A percentile compares a stretch with the other conserved stretches of the same genome.
Conservation (phyloP, 2,113 vertebrate genomes). For the Rallus limicola region DNA sequence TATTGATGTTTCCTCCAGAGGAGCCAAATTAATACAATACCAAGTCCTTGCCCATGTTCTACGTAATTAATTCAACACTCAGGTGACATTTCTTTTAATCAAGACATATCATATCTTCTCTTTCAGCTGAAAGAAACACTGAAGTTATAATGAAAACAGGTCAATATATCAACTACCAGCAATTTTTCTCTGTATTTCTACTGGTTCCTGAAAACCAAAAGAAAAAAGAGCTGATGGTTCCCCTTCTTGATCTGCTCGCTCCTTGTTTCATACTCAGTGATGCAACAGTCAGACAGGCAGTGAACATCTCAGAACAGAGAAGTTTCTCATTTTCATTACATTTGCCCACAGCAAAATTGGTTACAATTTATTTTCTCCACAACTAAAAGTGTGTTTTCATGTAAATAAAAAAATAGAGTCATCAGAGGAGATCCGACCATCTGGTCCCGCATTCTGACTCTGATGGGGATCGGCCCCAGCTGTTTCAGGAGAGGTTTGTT, state of each 20-base stretch:
- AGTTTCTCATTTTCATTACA: neutral
- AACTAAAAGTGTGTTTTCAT: neutral
- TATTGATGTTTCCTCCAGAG: neutral
- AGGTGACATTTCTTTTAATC: constrained; percentile 64
- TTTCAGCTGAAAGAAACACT: constrained; percentile 51
- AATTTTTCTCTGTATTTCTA: neutral
- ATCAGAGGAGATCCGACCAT: neutral
- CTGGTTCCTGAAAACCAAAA: neutral
- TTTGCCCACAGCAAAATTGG: neutral
- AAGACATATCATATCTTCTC: constrained; percentile 62
- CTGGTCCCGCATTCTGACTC: neutral
- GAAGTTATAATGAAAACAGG: constrained; percentile 51
- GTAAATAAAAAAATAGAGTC: neutral
- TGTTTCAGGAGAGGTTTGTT: neutral
- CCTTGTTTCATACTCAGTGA: neutral
- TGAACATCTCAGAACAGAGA: neutral
- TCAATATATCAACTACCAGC: constrained; percentile 35
- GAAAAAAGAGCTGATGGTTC: neutral
- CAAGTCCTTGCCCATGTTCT: neutral
- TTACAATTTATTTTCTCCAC: neutral
- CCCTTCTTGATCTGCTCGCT: neutral
- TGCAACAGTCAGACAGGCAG: neutral
- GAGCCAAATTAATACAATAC: constrained; percentile 32
- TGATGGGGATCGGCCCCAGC: neutral
- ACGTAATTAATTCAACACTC: constrained; percentile 51